These are phyloP conservation scores for Platycheirus albimanus DNA, from an alignment of 2,888 invertebrate species.

Conservation along the genomic window DNA sequence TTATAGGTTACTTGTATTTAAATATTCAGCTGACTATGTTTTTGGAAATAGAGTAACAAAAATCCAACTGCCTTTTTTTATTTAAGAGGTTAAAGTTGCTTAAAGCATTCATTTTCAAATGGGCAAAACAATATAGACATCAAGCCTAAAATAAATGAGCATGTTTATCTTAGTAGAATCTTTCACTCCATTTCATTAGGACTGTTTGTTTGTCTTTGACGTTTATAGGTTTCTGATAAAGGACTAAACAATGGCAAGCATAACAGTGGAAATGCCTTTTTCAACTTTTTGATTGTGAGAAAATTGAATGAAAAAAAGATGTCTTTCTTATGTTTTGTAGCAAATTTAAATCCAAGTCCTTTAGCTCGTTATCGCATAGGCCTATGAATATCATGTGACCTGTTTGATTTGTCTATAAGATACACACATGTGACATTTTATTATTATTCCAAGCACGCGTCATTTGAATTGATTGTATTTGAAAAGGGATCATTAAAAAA, in stretches of 20 bases:
- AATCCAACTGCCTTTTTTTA: too few species aligned
- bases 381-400: background rate
- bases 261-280: constrained; percentile 6
- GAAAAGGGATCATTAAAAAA: constrained; percentile 6
- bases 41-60: too few species aligned
- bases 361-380: constrained; percentile 6
- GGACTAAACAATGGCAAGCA: constrained; percentile 3
- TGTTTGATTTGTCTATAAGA: background rate
- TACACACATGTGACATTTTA: background rate
- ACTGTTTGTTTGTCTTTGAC: background rate
- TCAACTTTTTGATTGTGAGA: constrained; percentile 25
- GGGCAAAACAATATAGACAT: too few species aligned
- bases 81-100: too few species aligned
- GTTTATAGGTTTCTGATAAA: constrained; percentile 5
- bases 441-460: constrained; percentile 6
- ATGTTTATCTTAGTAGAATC: background rate
- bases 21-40: too few species aligned
- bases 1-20: too few species aligned
- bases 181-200: background rate
- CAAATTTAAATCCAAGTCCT: constrained; percentile 6
- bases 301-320: too few species aligned
- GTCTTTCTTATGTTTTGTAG: too few species aligned
- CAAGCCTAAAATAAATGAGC: background rate
- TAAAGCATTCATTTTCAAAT: too few species aligned
- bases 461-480: constrained; percentile 3